Conservation (phyloP, 2,888 invertebrate species). For the Lepidocyrtoides sp. region DNA sequence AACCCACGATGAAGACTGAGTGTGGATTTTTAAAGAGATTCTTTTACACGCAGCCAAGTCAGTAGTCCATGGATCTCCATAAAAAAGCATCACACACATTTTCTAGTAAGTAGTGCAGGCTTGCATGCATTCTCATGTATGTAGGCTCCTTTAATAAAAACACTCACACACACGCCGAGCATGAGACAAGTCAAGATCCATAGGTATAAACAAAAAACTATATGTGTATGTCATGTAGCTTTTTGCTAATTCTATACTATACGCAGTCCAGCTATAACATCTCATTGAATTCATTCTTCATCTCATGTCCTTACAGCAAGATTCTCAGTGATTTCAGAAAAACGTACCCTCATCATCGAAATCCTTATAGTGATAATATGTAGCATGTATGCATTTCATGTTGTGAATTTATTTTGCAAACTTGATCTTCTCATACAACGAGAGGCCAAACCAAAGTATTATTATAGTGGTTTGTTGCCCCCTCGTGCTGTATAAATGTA, state of each 20-base stretch:
- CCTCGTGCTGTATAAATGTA: background rate
- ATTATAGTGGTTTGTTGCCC: background rate
- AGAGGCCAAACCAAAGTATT: background rate
- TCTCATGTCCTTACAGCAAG: background rate
- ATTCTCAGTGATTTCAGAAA: too few relatives aligned
- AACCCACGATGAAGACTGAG: slow-evolving; percentile 77
- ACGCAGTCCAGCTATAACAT: background rate
- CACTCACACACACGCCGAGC: slow-evolving; percentile 58
- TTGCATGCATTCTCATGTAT: background rate
- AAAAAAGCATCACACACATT: slow-evolving; percentile 55
- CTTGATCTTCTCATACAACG: background rate
- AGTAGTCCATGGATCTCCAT: slow-evolving; percentile 36
- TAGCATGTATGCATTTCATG: too few relatives aligned
- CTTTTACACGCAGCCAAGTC: slow-evolving; percentile 7
- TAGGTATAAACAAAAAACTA: slow-evolving; percentile 30
- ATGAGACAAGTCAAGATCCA: slow-evolving; percentile 64
- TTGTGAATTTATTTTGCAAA: too few relatives aligned
- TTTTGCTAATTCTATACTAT: background rate
- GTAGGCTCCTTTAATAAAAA: slow-evolving; percentile 21
- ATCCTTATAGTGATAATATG: too few relatives aligned
- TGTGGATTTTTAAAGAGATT: slow-evolving; percentile 47
- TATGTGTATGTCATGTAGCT: slow-evolving; percentile 18
- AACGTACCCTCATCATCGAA: background rate
- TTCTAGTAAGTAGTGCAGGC: background rate
- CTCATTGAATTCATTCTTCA: background rate